Evolutionary conservation across 1,140 invertebrate genomes (phyloP), one percentile per base, ranked within the genome.

Genomic region (Diachasma alloeum): DNA sequence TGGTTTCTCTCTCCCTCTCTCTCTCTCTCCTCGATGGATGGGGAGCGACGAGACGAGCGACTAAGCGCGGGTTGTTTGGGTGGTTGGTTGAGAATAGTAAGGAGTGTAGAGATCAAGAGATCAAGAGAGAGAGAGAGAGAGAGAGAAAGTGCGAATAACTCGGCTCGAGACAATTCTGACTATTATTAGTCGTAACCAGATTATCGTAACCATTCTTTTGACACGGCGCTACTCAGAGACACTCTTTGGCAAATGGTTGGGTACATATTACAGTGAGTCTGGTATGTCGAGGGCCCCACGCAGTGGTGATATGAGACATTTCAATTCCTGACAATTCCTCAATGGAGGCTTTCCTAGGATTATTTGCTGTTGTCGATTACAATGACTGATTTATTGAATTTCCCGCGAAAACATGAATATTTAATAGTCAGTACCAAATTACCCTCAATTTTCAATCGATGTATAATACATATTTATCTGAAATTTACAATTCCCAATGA

Each of bases 161-260:
- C 31, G 24, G 44, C 24, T 48, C 46, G 31, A 72, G 48, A 36
- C 22, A 37, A 72, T 22, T 19, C 46, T 19, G 44, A 36, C 71
- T 72, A 72, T 72, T 72, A 72, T 72, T 72, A 72, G 71, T 72
- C 48, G 46, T 72, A 72, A 72, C 71, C 71, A 72, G 71, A 72
- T 72, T 72, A 72, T 72, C 71, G 71, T 72, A 72, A 72, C 48
- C 19, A 72, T 72, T 72, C 71, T 72, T 53, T 53, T 72, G 44
- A 72, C 22, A 22, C 3, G n/a, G 24, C 31, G 48, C 48, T 53
- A 59, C 26, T 48, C 46, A 24, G 31, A 72, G 39, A 72, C 31
- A 53, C 48, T 59, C 71, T 72, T 56, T 72, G 19, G 59, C 59
- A 63, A 63, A 63, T 63, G 59, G 59, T 26, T 63, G 59, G 59